A percentile compares a stretch with the other conserved stretches of the same genome.
phyloP scores from a whole-genome alignment of 2,797 vertebrate genomes.

The Fistularia commersonii region DNA sequence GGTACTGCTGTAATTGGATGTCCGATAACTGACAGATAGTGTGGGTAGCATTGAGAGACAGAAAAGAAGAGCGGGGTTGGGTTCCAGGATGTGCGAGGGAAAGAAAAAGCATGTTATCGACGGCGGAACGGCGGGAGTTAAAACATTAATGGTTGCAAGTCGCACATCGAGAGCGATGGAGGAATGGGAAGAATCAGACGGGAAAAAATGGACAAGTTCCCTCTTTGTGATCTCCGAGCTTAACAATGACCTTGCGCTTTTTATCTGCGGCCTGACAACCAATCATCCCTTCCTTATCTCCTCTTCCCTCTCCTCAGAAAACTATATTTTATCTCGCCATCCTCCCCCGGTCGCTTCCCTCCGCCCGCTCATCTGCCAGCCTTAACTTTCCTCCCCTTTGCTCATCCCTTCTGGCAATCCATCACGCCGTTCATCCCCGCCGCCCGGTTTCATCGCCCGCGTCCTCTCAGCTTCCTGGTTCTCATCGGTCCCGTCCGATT shows the following conservation, averaged over 20 bases:
- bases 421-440: conserved; percentile 7
- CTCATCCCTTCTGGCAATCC: too few species aligned
- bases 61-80: background rate
- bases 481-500: background rate
- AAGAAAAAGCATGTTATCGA: conserved; percentile 16
- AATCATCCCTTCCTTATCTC: conserved; percentile 62
- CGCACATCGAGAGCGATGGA: background rate
- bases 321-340: conserved; percentile 35
- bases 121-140: conserved; percentile 18
- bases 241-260: conserved; percentile 64
- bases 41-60: conserved; percentile 10
- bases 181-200: conserved; percentile 12
- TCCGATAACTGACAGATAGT: conserved; percentile 67
- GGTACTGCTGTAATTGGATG: conserved; percentile 66
- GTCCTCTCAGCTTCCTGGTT: background rate
- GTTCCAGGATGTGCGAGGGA: conserved; percentile 10
- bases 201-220: conserved; percentile 44
- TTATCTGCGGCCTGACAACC: conserved; percentile 56
- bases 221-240: conserved; percentile 56
- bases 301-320: conserved; percentile 23
- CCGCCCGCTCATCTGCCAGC: background rate
- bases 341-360: conserved; percentile 3
- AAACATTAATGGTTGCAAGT: too few species aligned
- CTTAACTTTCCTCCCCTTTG: conserved; percentile 3
- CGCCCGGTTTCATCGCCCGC: too few species aligned